Percentiles rank a stretch among this genome's conserved stretches.
Conservation (phyloP, 2,888 invertebrate genomes). For the Lochmaea crataegi region DNA sequence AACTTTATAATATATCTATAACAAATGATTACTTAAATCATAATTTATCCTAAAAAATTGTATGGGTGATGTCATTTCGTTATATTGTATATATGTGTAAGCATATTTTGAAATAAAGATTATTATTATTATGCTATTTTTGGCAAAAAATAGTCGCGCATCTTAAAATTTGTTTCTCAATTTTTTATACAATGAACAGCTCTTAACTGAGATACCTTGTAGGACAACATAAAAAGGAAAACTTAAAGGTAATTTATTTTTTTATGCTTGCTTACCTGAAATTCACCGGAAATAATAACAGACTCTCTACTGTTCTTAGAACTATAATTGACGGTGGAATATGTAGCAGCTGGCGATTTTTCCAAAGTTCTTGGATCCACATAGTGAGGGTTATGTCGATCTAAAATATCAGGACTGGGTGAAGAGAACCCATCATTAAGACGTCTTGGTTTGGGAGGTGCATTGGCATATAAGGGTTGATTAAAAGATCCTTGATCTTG, state of each 20-base stretch:
- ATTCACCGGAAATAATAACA: slow-evolving; percentile 45
- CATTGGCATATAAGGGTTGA: slow-evolving; percentile 88
- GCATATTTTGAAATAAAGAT: too few species aligned
- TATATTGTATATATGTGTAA: too few species aligned
- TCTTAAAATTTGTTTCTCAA: too few species aligned
- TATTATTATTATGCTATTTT: too few species aligned
- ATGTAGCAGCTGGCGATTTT: slow-evolving; percentile 59
- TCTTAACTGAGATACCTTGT: too few species aligned
- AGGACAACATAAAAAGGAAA: too few species aligned
- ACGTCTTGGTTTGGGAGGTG: slow-evolving; percentile 88
- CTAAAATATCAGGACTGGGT: slow-evolving; percentile 74
- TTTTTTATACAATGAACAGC: too few species aligned
- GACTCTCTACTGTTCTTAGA: slow-evolving; percentile 54
- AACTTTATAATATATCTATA: too few species aligned
- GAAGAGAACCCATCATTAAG: slow-evolving; percentile 81
- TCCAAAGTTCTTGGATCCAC: slow-evolving; percentile 57
- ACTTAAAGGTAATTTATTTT: not conserved
- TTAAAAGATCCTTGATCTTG: slow-evolving; percentile 63
- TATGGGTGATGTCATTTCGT: too few species aligned
- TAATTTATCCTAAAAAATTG: too few species aligned
- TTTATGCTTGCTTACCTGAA: slow-evolving; percentile 17
- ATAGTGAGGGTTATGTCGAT: slow-evolving; percentile 62
- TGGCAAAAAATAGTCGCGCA: too few species aligned
- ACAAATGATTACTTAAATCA: too few species aligned
- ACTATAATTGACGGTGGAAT: slow-evolving; percentile 50